Evolutionary conservation across 2,797 vertebrate genomes (phyloP).

Genomic region (Pelodytes ibericus): DNA sequence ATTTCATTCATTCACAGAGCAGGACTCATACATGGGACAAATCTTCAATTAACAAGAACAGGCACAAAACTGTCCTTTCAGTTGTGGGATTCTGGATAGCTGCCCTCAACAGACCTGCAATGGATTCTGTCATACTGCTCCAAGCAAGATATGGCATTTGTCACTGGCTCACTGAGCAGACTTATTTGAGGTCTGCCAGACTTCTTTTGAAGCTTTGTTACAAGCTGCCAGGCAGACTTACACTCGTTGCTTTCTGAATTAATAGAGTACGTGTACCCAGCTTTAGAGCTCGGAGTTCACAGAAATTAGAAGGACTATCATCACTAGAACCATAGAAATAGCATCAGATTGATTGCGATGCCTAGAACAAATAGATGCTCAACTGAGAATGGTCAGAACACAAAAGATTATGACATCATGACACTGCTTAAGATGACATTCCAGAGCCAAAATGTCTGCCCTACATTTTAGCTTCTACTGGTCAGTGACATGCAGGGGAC

Average conservation of each 20-base stretch:
- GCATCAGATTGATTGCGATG: too few species aligned
- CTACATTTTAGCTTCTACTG: too few species aligned
- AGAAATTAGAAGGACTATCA: too few species aligned
- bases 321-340: too few species aligned
- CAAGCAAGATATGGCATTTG: rapidly evolving
- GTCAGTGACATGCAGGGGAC: too few species aligned
- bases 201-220: constrained; percentile 12
- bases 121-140: not conserved
- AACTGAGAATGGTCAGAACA: too few species aligned
- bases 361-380: too few species aligned
- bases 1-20: constrained; percentile 44
- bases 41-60: constrained; percentile 21
- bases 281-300: too few species aligned
- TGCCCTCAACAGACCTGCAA: constrained; percentile 42
- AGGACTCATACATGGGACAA: constrained; percentile 25
- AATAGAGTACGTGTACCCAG: too few species aligned
- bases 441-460: too few species aligned
- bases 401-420: too few species aligned
- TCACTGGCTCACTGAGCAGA: constrained; percentile 3
- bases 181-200: constrained; percentile 18
- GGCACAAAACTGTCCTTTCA: constrained; percentile 55
- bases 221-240: not conserved
- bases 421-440: too few species aligned
- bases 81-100: not conserved
- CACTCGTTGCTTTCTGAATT: not conserved